These are phyloP conservation scores for Myathropa florea DNA, from an alignment of 2,888 invertebrate species.

Conservation along the genomic window DNA sequence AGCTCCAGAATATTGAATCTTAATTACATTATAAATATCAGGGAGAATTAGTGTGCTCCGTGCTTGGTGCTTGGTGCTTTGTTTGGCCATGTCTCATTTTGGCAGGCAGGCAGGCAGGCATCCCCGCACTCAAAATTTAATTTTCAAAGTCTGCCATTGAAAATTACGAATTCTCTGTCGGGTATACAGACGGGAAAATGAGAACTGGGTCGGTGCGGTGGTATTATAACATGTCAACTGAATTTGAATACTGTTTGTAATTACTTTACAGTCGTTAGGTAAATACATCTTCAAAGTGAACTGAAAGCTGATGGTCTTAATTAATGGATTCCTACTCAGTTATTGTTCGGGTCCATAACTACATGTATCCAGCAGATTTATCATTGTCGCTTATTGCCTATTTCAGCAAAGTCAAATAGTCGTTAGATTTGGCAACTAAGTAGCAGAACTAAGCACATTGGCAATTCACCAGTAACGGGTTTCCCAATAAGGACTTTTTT, in stretches of 20 bases:
- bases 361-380: too few species aligned
- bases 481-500: too few species aligned
- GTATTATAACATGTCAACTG: slow-evolving; percentile 3
- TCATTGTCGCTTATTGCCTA: too few species aligned
- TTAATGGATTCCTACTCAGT: background rate
- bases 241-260: slow-evolving; percentile 1
- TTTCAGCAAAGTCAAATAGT: too few species aligned
- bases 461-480: too few species aligned
- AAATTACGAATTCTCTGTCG: background rate
- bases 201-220: background rate
- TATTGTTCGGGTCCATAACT: too few species aligned
- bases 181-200: background rate
- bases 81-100: background rate
- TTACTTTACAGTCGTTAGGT: background rate
- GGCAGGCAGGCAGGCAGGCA: background rate
- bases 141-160: slow-evolving; percentile 9
- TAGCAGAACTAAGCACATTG: too few species aligned
- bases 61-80: background rate
- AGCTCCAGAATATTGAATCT: slow-evolving; percentile 33
- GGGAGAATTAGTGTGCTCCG: slow-evolving; percentile 10
- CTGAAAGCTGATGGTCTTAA: background rate
- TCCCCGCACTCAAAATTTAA: background rate
- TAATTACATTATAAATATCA: slow-evolving; percentile 50
- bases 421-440: too few species aligned
- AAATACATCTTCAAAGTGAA: background rate